Evolutionary conservation across 2,797 vertebrate genomes (phyloP).

Genomic region (Mus spretus): DNA sequence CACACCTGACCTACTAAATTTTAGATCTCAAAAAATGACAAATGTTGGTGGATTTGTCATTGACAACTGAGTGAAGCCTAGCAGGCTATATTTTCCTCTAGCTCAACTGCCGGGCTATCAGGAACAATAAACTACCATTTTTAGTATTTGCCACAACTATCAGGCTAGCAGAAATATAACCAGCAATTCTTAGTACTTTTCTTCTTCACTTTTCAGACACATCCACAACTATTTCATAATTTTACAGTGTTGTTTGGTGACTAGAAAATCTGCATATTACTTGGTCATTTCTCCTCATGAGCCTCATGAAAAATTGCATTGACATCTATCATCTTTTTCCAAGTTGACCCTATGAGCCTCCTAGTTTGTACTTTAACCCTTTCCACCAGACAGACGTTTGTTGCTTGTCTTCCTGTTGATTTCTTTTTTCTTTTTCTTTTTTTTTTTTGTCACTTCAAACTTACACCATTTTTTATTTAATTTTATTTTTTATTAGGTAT

Average conservation of each 20-base stretch:
- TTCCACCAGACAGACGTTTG: not conserved
- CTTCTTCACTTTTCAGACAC: not conserved
- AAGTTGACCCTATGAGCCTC: not conserved
- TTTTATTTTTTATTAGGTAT: no score
- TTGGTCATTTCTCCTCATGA: not conserved
- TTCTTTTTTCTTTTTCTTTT: not conserved
- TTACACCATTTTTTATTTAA: no score
- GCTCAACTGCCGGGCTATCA: not conserved
- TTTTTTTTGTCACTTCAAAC: no score
- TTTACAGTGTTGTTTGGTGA: not conserved
- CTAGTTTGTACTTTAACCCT: not conserved
- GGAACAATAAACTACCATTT: not conserved
- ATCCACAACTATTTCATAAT: not conserved
- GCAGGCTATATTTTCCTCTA: not conserved
- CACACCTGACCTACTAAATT: not conserved
- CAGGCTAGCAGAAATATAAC: not conserved
- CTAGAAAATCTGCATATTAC: not conserved
- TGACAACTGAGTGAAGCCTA: constrained; percentile 8
- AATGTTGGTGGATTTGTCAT: not conserved
- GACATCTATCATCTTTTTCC: not conserved
- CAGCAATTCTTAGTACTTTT: not conserved
- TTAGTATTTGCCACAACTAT: not conserved
- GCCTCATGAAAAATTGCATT: not conserved
- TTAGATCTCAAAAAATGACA: constrained; percentile 5
- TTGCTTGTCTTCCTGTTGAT: not conserved